Evolutionary conservation across 2,797 vertebrate genomes (phyloP), one percentile per base, ranked within the genome.

Genomic region (Tauraco hartlaubi): DNA sequence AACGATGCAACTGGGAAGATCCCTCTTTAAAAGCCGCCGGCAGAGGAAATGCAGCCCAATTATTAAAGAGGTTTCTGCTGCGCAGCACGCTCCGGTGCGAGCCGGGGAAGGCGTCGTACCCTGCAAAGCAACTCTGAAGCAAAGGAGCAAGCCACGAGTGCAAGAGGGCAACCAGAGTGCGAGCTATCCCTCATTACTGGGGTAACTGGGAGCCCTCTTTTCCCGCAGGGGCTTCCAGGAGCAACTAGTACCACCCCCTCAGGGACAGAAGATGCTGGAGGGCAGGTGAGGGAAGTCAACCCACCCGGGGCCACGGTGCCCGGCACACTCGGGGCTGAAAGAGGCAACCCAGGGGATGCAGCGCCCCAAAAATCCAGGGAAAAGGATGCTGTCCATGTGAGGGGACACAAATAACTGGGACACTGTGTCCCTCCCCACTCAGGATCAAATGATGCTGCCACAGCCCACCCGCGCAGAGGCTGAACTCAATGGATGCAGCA

Each of bases 31-130:
- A 86, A 69, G 11, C 29, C 16, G 31, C 23, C 1, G 1, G 39
- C 69, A 15, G 26, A 54, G 44, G 26, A 48, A 15, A 25, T 0
- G 0, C 46, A 31, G 41, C 62, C 62, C 18, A 33, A 1, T n/a
- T 15, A 58, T 20, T 41, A 23, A n/a, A 80, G 46, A 77, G 64
- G 18, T 28, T 90, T 51, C 69, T 22, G 35, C 87, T 67, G 9
- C 1, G 2, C 43, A 64, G 41, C 31, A 48, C 0, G 0, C 5
- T 25, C 37, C 17, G 29, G 15, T 9, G 10, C 0, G 3, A 76
- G 68, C 25, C 49, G 6, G 35, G 11, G 17, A 55, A 74, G 46
- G 6, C 2, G 7, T 0, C 3, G 8, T 5, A 48, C 23, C 51
- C 21, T 3, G 13, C 4, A 35, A 59, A 37, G 35, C 33, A 68